Evolutionary conservation across 2,113 vertebrate genomes (phyloP), one percentile per base, ranked within the genome.

Genomic region (Thryonomys swinderianus): DNA sequence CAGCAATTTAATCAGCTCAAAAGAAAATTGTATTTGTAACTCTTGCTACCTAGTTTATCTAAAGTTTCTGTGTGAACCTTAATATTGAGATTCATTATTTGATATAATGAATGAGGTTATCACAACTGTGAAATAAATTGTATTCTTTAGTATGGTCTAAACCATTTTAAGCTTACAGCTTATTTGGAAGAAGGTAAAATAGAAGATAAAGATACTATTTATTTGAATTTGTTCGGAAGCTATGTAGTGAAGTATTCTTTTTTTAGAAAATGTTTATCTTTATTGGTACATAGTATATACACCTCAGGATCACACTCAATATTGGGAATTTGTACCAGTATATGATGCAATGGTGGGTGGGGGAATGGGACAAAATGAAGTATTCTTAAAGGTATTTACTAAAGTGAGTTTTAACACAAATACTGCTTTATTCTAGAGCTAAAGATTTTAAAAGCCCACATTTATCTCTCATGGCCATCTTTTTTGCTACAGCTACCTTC

Each of bases 201-300:
- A 40, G 30, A 90, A 11, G 13, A 34, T 78, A 83, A 87, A 83
- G 12, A 40, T 82, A 37, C 2, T 61, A 48, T 62, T 71, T 62
- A 83, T 76, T 93, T 66, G 69, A 95, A 82, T 69, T 86, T 30
- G 23, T 14, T 66, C 59, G 69, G 74, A 95, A 86, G 32, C 13
- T 55, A 69, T 14, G 16, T 55, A 62, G 45, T 82, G 42, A 85
- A 92, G 82, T 90, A 62, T 86, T 81, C 40, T 82, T 92, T n/a
- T n/a, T n/a, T n/a, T n/a, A n/a, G n/a, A n/a, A n/a, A n/a, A n/a
- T n/a, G n/a, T n/a, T n/a, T n/a, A n/a, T n/a, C n/a, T n/a, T n/a
- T n/a, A n/a, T n/a, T n/a, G n/a, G n/a, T n/a, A n/a, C n/a, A n/a
- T n/a, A n/a, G n/a, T n/a, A n/a, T n/a, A n/a, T n/a, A n/a, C n/a